Evolutionary conservation across 1,140 invertebrate species (phyloP), one percentile per base, ranked within the genome.

Genomic region (Bombus superbus): DNA sequence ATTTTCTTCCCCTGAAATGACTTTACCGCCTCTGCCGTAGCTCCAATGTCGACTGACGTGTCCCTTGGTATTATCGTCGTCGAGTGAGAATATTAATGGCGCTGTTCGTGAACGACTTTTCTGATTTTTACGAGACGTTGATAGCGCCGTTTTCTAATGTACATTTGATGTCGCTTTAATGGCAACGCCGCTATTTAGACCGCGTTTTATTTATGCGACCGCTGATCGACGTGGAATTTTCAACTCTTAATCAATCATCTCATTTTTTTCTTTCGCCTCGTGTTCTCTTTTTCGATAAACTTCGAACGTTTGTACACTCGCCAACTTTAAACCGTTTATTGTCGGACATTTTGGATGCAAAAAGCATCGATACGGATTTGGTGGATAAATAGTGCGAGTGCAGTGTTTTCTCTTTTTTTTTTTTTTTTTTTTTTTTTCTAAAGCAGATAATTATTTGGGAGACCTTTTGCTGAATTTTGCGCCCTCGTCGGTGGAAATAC

Each of bases 381-480:
- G 0, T 22, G 18, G 47, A 22, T 18, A 53, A 6, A 53, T 3
- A 3, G 0, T 2, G 38, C 2, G 3, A 38, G 38, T 53, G 18
- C 1, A 0, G 6, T 8, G 47, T 1, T 0, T 18, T 6, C 5
- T 47, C 18, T 5, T 47, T 15, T 5, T 0, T 47, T 47, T 18
- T 6, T 18, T 47, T 47, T 5, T 47, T 15, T 5, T 0, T 47
- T 47, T 18, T 18, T 47, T 47, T 18, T 53, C 5, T 8, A 0
- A 22, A 53, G 2, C 38, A 3, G 38, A 38, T 18, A 22, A 53
- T 53, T 22, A 53, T 53, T 18, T 6, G 47, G 5, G 0, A 22
- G 5, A 53, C 18, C 0, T 53, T 53, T 2, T 0, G 47, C 5
- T 53, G 47, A 53, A 2, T 22, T 22, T 53, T 53, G 18, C 47